Evolutionary conservation across 2,113 vertebrate species (phyloP), one percentile per base, ranked within the genome.

Genomic region (Laticauda laticaudata): DNA sequence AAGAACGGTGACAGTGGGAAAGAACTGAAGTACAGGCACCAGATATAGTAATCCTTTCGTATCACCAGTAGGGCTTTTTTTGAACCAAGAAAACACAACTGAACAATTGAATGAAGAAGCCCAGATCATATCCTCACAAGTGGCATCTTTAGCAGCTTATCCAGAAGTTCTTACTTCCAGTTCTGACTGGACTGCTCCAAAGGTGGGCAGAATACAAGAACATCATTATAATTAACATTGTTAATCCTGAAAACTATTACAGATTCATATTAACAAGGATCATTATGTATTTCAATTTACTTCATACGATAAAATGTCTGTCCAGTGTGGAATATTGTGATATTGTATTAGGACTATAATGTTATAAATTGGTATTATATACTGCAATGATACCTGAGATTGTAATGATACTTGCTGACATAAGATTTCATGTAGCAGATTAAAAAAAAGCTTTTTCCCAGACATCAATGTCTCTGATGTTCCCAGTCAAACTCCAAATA

Each of bases 191-290:
- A 69, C 4, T 14, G 4, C 20, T n/a, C 43, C 43, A 69, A 10
- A 26, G 14, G 43, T 6, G 15, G 39, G 39, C 26, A 89, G 5
- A 56, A 89, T 56, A 45, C 10, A 51, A 21, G 55, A 12, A 4
- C 61, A 29, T 29, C 61, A 64, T 64, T 64, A 29, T 29, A 64
- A 64, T 64, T 64, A 29, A 64, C 61, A 64, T 29, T 29, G 96
- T 98, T 97, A 98, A 97, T 97, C 97, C 97, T 95, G 94, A 97
- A 96, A 95, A 96, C 93, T 94, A 39, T 54, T 10, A 3, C 95
- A 97, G 97, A 97, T 96, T 95, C 95, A 92, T 92, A 96, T 92
- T 95, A 97, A 94, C 97, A 96, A 95, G 90, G 93, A 61, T 96
- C 94, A 88, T 87, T 64, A 43, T 0, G 0, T 93, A 93, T 96